phyloP scores from a whole-genome alignment of 1,140 invertebrate genomes.

The Drosophila sechellia region DNA sequence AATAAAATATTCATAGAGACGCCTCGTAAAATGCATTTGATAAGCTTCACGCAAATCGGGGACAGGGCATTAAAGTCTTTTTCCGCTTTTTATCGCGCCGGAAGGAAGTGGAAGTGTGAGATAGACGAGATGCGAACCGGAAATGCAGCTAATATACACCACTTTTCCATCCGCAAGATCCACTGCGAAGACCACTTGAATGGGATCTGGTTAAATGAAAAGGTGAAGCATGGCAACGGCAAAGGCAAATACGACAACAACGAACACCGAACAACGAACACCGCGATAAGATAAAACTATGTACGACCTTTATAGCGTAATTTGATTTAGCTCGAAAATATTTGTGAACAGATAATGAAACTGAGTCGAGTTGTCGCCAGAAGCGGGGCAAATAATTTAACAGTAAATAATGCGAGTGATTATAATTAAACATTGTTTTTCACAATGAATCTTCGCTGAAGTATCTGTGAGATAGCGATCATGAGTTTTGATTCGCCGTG shows the following conservation, averaged over 20 bases:
- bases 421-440: constrained; percentile 48
- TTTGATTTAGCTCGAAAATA: constrained; percentile 81
- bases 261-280: background rate
- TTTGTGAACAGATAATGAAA: constrained; percentile 60
- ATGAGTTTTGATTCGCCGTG: constrained; percentile 5
- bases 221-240: constrained; percentile 21
- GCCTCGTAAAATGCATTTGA: constrained; percentile 73
- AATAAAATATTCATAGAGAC: constrained; percentile 55
- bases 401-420: constrained; percentile 21
- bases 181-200: constrained; percentile 33
- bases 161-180: constrained; percentile 52
- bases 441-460: constrained; percentile 17
- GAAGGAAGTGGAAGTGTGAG: constrained; percentile 77
- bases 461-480: constrained; percentile 11
- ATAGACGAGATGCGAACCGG: constrained; percentile 60
- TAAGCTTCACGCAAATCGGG: constrained; percentile 59
- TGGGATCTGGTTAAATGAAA: constrained; percentile 34
- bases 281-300: constrained; percentile 69
- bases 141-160: constrained; percentile 74
- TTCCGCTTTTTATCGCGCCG: constrained; percentile 69
- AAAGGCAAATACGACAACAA: constrained; percentile 13
- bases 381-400: constrained; percentile 28
- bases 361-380: constrained; percentile 14
- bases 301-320: constrained; percentile 82
- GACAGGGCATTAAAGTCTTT: constrained; percentile 42